Percentiles rank a stretch among this genome's conserved stretches.
Conservation (phyloP, 2,797 vertebrate species). For the Cryptoprocta ferox region DNA sequence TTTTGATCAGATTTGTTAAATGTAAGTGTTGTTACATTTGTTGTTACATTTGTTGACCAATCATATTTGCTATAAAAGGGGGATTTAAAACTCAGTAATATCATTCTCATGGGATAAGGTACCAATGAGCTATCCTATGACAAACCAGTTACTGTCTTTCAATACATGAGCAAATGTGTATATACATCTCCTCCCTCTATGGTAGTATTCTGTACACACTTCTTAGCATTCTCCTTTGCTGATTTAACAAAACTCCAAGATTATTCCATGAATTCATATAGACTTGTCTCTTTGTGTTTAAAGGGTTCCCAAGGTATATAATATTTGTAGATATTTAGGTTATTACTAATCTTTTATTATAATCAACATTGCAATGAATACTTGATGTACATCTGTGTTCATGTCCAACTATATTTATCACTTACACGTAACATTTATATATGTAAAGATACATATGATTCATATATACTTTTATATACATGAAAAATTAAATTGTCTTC, state of each 20-base stretch:
- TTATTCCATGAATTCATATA: not conserved
- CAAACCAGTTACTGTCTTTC: not conserved
- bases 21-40: too few relatives aligned
- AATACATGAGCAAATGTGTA: not conserved
- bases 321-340: not conserved
- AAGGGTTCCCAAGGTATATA: not conserved
- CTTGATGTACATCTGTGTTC: not conserved
- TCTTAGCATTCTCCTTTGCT: not conserved
- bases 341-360: not conserved
- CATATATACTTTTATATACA: not conserved
- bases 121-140: not conserved
- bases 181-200: accelerated
- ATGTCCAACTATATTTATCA: not conserved
- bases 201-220: not conserved
- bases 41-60: not conserved
- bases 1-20: not conserved
- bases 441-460: not conserved
- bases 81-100: not conserved
- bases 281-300: not conserved
- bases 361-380: not conserved
- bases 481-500: not conserved
- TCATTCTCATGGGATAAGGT: not conserved
- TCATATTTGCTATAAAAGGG: conserved; percentile 9
- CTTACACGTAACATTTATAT: not conserved
- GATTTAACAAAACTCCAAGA: not conserved